Evolutionary conservation across 64 coral and sea anemone genomes (phyloP), one percentile per base, ranked within the genome.

Genomic region (Acropora tenuis): DNA sequence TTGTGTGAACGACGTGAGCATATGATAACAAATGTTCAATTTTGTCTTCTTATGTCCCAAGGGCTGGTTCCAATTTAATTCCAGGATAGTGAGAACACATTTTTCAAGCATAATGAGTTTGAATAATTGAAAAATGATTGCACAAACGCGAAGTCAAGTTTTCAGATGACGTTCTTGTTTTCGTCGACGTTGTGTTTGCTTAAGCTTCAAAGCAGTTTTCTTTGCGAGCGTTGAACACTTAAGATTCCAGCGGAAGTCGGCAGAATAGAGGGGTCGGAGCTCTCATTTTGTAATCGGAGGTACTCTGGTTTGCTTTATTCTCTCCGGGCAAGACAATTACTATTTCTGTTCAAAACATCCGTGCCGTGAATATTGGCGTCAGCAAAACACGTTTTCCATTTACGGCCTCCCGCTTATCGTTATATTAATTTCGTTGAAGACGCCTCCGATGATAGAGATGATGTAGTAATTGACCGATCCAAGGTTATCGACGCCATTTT

Each of bases 241-340:
- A 69, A 84, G 82, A 48, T 71, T 30, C 63, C 6, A 0, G 0
- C 1, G 82, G 82, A 4, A 16, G 5, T 3, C 46, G 12, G n/a
- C 82, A 84, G 45, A 20, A 30, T 1, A n/a, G 49, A 71, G 82
- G 82, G 48, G 71, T 49, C 43, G 63, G 82, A 3, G 82, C 82
- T 12, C 63, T 84, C 18, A 65, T 84, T 48, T 45, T 84, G 12
- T 69, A 60, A 1, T 15, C 17, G 19, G 63, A 72, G 17, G 7
- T 84, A 8, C 61, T 84, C 17, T 84, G 82, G 82, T 84, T 84
- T 3, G 18, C 3, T 84, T 30, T 49, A 4, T 45, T 84, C 8
- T 48, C 7, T 7, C 44, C 44, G 0, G 46, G 48, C 9, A 69
- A 4, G 19, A 16, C 17, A 46, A 84, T 84, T 19, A 58, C 18